Evolutionary conservation across 2,888 invertebrate species (phyloP).

Genomic region (Adela reaumurella): DNA sequence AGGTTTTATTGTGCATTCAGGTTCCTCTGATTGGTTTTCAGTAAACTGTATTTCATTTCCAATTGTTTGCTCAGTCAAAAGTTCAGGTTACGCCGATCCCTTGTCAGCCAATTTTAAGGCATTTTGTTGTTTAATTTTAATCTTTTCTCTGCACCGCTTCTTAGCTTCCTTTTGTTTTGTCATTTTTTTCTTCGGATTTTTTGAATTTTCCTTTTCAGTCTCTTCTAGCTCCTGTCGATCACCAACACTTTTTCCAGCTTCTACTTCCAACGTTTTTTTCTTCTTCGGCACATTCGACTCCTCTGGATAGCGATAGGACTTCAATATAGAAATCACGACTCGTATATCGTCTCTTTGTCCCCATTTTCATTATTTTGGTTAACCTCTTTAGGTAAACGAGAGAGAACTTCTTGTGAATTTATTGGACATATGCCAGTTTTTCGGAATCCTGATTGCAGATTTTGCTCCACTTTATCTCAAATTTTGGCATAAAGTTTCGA

Average conservation of each 20-base stretch:
- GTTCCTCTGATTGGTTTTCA: too few species aligned
- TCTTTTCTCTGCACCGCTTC: too few species aligned
- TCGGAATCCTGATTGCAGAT: neutral
- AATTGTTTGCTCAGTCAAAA: too few species aligned
- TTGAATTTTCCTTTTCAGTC: neutral
- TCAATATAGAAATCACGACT: neutral
- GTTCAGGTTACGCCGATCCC: too few species aligned
- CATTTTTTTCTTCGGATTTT: too few species aligned
- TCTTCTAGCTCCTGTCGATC: too few species aligned
- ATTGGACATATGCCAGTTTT: neutral
- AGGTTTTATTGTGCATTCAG: too few species aligned
- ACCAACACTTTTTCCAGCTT: conserved; percentile 8
- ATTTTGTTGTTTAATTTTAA: too few species aligned
- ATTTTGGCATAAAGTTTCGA: neutral
- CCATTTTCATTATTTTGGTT: neutral
- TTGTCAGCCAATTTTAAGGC: too few species aligned
- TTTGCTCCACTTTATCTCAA: neutral
- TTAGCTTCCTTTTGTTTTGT: too few species aligned
- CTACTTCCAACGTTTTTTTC: conserved; percentile 10
- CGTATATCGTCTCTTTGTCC: neutral
- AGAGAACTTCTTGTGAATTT: neutral
- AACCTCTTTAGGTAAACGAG: neutral
- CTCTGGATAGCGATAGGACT: neutral
- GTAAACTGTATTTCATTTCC: too few species aligned
- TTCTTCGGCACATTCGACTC: conserved; percentile 6